Conservation (phyloP, 2,888 invertebrate species). For the Atherix ibis region DNA sequence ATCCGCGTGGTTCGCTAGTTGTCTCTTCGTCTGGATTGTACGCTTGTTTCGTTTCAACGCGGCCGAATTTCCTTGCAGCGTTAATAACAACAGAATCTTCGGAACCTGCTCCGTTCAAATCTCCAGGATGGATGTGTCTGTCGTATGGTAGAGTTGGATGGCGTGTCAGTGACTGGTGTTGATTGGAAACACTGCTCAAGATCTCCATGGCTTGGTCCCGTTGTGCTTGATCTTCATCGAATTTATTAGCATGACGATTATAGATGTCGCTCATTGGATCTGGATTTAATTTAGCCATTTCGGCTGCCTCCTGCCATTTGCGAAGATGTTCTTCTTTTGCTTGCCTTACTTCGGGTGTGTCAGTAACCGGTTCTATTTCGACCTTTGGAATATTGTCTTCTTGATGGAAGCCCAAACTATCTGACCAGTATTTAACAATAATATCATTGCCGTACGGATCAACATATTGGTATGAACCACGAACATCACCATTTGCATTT, state of each 20-base stretch:
- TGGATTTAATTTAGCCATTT: conserved; percentile 33
- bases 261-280: conserved; percentile 27
- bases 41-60: conserved; percentile 9
- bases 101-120: conserved; percentile 5
- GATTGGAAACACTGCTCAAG: conserved; percentile 9
- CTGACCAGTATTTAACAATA: conserved; percentile 49
- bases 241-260: conserved; percentile 9
- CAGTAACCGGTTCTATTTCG: conserved; percentile 44
- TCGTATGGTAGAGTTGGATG: conserved; percentile 10
- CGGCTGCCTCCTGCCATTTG: conserved; percentile 51
- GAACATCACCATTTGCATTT: conserved; percentile 46
- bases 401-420: conserved; percentile 62
- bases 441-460: conserved; percentile 35
- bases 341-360: conserved; percentile 51
- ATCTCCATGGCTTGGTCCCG: conserved; percentile 11
- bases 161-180: conserved; percentile 11
- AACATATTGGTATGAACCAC: conserved; percentile 56
- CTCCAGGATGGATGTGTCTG: conserved; percentile 7
- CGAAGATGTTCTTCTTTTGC: conserved; percentile 53
- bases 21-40: conserved; percentile 28
- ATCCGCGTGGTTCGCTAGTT: conserved; percentile 46
- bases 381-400: conserved; percentile 54
- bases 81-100: conserved; percentile 5
- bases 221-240: conserved; percentile 10
- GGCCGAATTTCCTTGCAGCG: not conserved